Evolutionary conservation across 1,140 invertebrate species (phyloP).

Genomic region (Leptinotarsa lineolata): DNA sequence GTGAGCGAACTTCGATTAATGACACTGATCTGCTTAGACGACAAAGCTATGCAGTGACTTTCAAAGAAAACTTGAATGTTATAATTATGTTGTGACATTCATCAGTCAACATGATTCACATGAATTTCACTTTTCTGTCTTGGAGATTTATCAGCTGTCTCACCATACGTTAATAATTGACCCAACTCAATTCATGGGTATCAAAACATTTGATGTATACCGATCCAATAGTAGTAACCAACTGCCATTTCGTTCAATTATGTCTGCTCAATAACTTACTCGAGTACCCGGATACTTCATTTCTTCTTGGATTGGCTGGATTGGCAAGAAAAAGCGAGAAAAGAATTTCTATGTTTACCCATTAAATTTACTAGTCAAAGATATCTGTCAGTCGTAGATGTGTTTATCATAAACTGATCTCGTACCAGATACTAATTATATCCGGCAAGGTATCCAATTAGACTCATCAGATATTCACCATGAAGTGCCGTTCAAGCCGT

Average conservation of each 20-base stretch:
- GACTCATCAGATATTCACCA: conserved; percentile 22
- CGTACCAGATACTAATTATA: conserved; percentile 29
- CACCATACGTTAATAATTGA: too few relatives aligned
- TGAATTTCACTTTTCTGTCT: too few relatives aligned
- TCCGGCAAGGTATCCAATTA: conserved; percentile 33
- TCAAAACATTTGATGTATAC: too few relatives aligned
- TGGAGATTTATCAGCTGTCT: too few relatives aligned
- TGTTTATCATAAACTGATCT: conserved; percentile 26
- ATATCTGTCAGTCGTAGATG: conserved; percentile 11
- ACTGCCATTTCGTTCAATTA: not conserved
- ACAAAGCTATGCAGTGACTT: too few relatives aligned
- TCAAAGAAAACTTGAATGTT: too few relatives aligned
- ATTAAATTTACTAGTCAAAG: conserved; percentile 2
- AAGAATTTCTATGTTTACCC: conserved; percentile 6
- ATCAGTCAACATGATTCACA: too few relatives aligned
- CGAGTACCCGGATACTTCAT: not conserved
- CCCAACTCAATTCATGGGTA: too few relatives aligned
- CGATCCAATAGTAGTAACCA: not conserved
- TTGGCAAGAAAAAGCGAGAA: not conserved
- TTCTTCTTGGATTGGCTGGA: not conserved
- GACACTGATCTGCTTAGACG: too few relatives aligned
- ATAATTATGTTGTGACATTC: too few relatives aligned
- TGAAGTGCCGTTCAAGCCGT: conserved; percentile 10
- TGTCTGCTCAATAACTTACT: not conserved
- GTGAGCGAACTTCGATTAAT: too few relatives aligned